phyloP scores from a whole-genome alignment of 2,113 vertebrate species.

The Calyptomena viridis region DNA sequence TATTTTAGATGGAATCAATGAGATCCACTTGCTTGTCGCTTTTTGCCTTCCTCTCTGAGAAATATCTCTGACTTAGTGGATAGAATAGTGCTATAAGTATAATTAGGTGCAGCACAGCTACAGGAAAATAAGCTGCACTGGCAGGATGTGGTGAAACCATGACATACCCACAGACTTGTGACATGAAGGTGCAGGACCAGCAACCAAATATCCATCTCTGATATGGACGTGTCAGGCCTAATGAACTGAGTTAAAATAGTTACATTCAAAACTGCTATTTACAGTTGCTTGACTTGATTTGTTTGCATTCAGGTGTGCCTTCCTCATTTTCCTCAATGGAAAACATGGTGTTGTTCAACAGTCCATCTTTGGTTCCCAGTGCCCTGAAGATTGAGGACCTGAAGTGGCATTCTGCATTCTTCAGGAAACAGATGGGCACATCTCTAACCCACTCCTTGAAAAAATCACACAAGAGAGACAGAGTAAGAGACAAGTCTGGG shows the following conservation, averaged over 20 bases:
- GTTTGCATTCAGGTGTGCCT: conserved; percentile 71
- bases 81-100: background rate
- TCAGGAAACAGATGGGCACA: conserved; percentile 79
- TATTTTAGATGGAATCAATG: background rate
- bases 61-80: background rate
- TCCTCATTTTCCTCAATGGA: conserved; percentile 74
- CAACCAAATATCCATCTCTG: background rate
- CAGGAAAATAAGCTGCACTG: background rate
- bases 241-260: background rate
- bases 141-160: background rate
- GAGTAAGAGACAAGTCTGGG: conserved; percentile 17
- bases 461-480: conserved; percentile 64
- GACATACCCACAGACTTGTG: rapidly evolving
- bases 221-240: rapidly evolving
- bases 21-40: background rate
- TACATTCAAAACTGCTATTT: background rate
- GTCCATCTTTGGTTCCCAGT: conserved; percentile 71
- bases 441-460: conserved; percentile 70
- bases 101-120: background rate
- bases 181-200: background rate
- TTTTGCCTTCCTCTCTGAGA: background rate
- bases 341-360: conserved; percentile 77
- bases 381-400: conserved; percentile 78
- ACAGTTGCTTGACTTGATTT: background rate
- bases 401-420: conserved; percentile 78